A percentile compares a stretch with the other conserved stretches of the same genome.
Conservation (phyloP, 2,797 vertebrate genomes). For the Parauchenoglanis ngamensis region DNA sequence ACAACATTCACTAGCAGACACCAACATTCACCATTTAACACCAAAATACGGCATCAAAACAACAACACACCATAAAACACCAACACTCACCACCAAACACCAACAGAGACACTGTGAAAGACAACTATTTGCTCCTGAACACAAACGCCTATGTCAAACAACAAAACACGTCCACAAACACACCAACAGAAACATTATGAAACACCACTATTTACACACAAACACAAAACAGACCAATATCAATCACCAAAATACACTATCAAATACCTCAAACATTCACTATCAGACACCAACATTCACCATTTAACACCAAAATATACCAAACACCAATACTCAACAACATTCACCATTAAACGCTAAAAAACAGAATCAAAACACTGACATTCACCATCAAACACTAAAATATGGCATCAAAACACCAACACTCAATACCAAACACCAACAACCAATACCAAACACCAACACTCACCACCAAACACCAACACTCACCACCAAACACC, state of each 20-base stretch:
- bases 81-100: background rate
- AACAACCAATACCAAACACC: no score
- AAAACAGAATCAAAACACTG: no score
- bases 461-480: no score
- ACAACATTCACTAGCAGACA: background rate
- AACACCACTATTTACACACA: background rate
- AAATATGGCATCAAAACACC: background rate
- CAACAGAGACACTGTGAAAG: background rate
- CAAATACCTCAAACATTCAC: background rate
- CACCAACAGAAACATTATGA: background rate
- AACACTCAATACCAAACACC: background rate
- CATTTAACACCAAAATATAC: no score
- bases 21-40: background rate
- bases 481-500: no score
- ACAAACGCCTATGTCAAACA: background rate
- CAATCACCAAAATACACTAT: background rate
- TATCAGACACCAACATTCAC: background rate
- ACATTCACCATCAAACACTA: background rate
- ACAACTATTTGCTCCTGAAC: background rate
- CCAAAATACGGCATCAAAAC: no score
- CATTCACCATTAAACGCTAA: background rate
- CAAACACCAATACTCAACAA: background rate
- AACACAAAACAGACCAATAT: background rate
- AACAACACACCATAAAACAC: background rate
- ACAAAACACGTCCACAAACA: background rate